Evolutionary conservation across 30 jellyfish, hydroid and myxozoan genomes (phyloP).

Genomic region (Morbakka virulenta): DNA sequence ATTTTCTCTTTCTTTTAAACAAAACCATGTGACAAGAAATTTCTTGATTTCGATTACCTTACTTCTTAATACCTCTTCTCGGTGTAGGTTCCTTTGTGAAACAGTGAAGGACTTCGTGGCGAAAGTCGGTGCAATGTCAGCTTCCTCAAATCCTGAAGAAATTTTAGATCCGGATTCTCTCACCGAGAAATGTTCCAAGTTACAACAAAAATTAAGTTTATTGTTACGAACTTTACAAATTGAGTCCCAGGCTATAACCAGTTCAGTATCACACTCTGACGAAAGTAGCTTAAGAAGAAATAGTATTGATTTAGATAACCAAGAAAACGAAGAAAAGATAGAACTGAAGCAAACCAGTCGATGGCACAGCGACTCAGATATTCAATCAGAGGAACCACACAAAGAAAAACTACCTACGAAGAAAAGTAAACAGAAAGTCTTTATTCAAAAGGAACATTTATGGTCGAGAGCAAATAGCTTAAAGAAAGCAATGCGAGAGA

Average conservation of each 20-base stretch:
- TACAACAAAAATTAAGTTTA: conserved; percentile 75
- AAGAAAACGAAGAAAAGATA: conserved; percentile 40
- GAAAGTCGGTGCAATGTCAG: conserved; percentile 73
- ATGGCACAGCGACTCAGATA: conserved; percentile 54
- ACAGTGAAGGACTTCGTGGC: conserved; percentile 85
- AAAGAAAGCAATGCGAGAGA: conserved; percentile 89
- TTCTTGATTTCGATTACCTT: neutral
- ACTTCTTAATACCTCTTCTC: neutral
- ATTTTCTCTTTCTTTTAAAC: no score
- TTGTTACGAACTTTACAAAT: conserved; percentile 80
- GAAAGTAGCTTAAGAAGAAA: no score
- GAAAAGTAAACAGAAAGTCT: conserved; percentile 67
- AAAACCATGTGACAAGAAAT: no score
- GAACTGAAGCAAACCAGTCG: conserved; percentile 29
- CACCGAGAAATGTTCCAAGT: conserved; percentile 60
- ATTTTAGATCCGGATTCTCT: conserved; percentile 66
- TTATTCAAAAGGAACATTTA: conserved; percentile 81
- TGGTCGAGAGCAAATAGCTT: conserved; percentile 97
- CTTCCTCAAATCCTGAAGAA: conserved; percentile 53
- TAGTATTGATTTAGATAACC: conserved; percentile 70
- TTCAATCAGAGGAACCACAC: conserved; percentile 27
- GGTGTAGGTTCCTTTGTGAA: conserved; percentile 71
- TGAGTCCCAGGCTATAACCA: conserved; percentile 80
- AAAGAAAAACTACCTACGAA: conserved; percentile 34
- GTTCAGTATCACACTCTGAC: neutral